Evolutionary conservation across 2,888 invertebrate species (phyloP).

Genomic region (Gasteruption jaculator): DNA sequence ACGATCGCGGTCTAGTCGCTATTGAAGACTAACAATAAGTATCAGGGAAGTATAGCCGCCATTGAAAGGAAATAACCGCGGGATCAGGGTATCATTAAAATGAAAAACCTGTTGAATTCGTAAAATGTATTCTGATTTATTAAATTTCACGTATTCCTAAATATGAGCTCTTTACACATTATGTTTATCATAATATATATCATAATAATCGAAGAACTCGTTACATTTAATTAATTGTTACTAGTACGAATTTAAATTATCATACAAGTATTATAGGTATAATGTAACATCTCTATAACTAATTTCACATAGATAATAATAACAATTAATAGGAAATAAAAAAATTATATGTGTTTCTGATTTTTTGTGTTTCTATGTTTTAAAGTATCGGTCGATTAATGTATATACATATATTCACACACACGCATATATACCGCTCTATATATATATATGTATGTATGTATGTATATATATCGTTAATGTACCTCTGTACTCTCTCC

Average conservation of each 20-base stretch:
- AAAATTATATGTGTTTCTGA: constrained; percentile 42
- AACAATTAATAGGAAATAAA: constrained; percentile 49
- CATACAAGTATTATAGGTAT: constrained; percentile 36
- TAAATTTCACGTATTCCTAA: constrained; percentile 51
- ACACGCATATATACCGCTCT: constrained; percentile 16
- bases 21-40: too few relatives aligned
- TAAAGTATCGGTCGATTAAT: constrained; percentile 22
- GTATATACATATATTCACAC: constrained; percentile 22
- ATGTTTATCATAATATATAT: constrained; percentile 32
- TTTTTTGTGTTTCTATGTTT: constrained; percentile 24
- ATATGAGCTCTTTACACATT: constrained; percentile 50
- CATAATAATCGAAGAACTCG: constrained; percentile 44
- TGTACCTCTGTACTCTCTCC: constrained; percentile 20
- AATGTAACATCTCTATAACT: constrained; percentile 43
- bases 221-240: constrained; percentile 42
- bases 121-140: constrained; percentile 51
- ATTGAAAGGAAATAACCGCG: too few relatives aligned
- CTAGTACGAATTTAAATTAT: constrained; percentile 42
- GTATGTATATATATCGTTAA: constrained; percentile 15
- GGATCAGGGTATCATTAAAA: too few relatives aligned
- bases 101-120: constrained; percentile 44
- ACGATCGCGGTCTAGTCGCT: too few relatives aligned
- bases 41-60: too few relatives aligned
- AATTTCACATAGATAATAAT: constrained; percentile 49
- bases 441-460: constrained; percentile 7